Evolutionary conservation across 2,888 invertebrate genomes (phyloP), one percentile per base, ranked within the genome.

Genomic region (Drosophila differens): DNA sequence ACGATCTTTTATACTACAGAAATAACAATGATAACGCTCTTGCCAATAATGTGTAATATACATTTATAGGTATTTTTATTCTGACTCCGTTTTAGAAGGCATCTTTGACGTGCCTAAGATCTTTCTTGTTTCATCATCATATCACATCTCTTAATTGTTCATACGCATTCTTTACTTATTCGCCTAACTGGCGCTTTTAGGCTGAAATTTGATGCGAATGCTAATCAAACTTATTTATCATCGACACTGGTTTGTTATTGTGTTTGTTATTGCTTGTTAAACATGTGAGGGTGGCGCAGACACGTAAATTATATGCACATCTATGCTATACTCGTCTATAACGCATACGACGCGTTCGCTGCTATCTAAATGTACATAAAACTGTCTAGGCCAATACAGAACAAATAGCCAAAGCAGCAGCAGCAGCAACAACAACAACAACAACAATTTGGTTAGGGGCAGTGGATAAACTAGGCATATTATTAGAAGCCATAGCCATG

Each of bases 301-400:
- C 85, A 83, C 69, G 84, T 85, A 85, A 87, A 85, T 85, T 85
- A 87, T 74, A 54, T 67, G 74, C 73, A 64, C 70, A 76, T 69
- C 62, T 55, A 57, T 39, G 35, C 25, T 30, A 25, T 41, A 41
- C 30, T 22, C 25, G 16, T 5, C 66, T 60, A 77, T 80, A 57
- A 71, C 70, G 70, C 62, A 83, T 75, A 55, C 79, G 85, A 75
- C 57, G 60, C 70, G 49, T 71, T 55, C 33, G 33, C 64, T 65
- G 30, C 64, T 70, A 84, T 85, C 76, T 74, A 72, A 59, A 62
- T 71, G 57, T 58, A 74, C 76, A 87, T 87, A 87, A 87, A 82
- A 84, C 85, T 61, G 85, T 85, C 85, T 82, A 79, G 77, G 77
- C 76, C 76, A 81, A 82, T 82, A 74, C 82, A 73, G 84, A 87